These are phyloP conservation scores for Seriola rivoliana DNA, from an alignment of 2,113 vertebrate species.

Conservation along the genomic window DNA sequence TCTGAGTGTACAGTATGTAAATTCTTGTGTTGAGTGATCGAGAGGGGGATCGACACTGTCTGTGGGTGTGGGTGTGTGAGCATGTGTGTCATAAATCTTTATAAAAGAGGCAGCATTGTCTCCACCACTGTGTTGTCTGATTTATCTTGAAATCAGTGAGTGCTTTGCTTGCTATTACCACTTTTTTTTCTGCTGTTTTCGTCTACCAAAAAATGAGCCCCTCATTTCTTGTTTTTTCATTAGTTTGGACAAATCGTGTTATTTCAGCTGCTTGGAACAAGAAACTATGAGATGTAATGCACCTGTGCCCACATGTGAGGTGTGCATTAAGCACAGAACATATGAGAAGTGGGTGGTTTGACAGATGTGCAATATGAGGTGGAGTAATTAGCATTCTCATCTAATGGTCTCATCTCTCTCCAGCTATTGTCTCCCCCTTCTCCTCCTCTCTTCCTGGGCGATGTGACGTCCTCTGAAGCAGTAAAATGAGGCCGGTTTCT, in stretches of 20 bases:
- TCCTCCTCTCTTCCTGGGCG: slow-evolving; percentile 54
- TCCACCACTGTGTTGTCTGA: slow-evolving; percentile 61
- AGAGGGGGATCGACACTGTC: slow-evolving; percentile 65
- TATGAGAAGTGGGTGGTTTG: slow-evolving; percentile 63
- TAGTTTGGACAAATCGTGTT: slow-evolving; percentile 40
- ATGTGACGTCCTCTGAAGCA: slow-evolving; percentile 83
- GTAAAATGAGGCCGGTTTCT: slow-evolving; percentile 75
- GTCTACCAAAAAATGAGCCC: slow-evolving; percentile 29
- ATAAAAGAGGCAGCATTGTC: slow-evolving; percentile 73
- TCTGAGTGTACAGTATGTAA: slow-evolving; percentile 82
- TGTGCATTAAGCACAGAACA: slow-evolving; percentile 17
- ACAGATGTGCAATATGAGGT: slow-evolving; percentile 70
- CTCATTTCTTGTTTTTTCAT: slow-evolving; percentile 18
- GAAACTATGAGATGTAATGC: slow-evolving; percentile 18
- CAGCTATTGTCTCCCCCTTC: slow-evolving; percentile 51
- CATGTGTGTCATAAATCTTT: slow-evolving; percentile 74
- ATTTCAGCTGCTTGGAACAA: slow-evolving; percentile 51
- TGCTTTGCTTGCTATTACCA: slow-evolving; percentile 45
- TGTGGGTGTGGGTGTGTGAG: slow-evolving; percentile 59
- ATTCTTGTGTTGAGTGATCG: slow-evolving; percentile 74
- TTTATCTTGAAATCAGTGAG: slow-evolving; percentile 60
- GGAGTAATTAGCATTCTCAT: slow-evolving; percentile 76
- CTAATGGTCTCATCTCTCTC: slow-evolving; percentile 55
- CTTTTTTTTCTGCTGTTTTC: slow-evolving; percentile 32
- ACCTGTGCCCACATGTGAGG: slow-evolving; percentile 15